Evolutionary conservation across 2,113 vertebrate genomes (phyloP).

Genomic region (Phoenicopterus ruber): DNA sequence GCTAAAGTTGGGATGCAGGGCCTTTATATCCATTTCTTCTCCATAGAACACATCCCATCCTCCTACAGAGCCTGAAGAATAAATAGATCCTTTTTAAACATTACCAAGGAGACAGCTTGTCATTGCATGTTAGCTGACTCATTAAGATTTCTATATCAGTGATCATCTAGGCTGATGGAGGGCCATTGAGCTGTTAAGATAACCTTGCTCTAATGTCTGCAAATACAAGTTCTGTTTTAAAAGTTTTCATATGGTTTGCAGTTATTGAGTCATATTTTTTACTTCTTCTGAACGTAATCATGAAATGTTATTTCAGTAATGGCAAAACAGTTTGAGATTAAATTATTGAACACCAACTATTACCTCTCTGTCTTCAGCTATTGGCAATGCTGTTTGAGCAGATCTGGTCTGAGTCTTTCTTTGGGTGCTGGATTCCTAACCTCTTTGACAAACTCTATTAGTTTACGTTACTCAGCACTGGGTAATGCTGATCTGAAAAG

Average conservation of each 20-base stretch:
- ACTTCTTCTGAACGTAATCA: background rate
- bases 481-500: background rate
- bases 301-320: background rate
- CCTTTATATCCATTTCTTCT: background rate
- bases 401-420: background rate
- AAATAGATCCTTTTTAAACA: background rate
- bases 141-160: slow-evolving; percentile 45
- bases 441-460: background rate
- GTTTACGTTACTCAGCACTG: background rate
- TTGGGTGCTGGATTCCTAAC: background rate
- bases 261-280: slow-evolving; percentile 17
- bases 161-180: slow-evolving; percentile 30
- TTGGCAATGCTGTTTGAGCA: background rate
- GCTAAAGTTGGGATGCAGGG: background rate
- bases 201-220: background rate
- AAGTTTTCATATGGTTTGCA: background rate
- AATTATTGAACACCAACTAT: background rate
- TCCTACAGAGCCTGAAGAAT: slow-evolving; percentile 5
- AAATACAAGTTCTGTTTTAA: background rate
- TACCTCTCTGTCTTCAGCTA: background rate
- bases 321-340: background rate
- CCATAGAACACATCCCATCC: background rate
- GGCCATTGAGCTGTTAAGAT: slow-evolving; percentile 13
- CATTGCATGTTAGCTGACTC: slow-evolving; percentile 41
- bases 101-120: slow-evolving; percentile 36